Conservation (phyloP, 2,888 invertebrate genomes). For the Epinotia demarniana region DNA sequence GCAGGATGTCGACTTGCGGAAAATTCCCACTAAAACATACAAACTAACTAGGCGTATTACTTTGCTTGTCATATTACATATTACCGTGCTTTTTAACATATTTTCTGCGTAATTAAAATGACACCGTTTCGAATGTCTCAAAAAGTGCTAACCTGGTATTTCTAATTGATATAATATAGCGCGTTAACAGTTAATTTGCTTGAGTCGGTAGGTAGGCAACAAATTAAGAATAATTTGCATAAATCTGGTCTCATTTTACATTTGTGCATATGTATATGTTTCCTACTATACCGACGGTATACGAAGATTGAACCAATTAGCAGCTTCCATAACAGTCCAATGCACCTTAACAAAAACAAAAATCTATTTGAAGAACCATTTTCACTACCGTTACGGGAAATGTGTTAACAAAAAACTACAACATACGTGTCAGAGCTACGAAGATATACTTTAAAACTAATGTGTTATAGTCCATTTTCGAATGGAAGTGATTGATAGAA, state of each 20-base stretch:
- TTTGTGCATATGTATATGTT: background rate
- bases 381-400: conserved; percentile 29
- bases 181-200: conserved; percentile 4
- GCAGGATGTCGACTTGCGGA: no score
- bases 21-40: no score
- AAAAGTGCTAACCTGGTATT: background rate
- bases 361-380: conserved; percentile 34
- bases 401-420: conserved; percentile 16
- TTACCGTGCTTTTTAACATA: background rate
- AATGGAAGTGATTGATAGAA: background rate
- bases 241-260: background rate
- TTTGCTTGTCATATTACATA: no score
- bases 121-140: background rate
- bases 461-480: background rate
- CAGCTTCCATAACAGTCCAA: conserved; percentile 20
- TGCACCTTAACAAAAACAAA: conserved; percentile 31
- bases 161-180: background rate
- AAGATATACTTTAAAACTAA: background rate
- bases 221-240: background rate
- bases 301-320: conserved; percentile 15
- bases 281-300: background rate
- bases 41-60: background rate
- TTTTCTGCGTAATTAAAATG: background rate
- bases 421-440: background rate
- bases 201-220: background rate